Percentiles rank a stretch among this genome's conserved stretches.
Conservation (phyloP, 2,113 vertebrate species). For the Edolisoma coerulescens region DNA sequence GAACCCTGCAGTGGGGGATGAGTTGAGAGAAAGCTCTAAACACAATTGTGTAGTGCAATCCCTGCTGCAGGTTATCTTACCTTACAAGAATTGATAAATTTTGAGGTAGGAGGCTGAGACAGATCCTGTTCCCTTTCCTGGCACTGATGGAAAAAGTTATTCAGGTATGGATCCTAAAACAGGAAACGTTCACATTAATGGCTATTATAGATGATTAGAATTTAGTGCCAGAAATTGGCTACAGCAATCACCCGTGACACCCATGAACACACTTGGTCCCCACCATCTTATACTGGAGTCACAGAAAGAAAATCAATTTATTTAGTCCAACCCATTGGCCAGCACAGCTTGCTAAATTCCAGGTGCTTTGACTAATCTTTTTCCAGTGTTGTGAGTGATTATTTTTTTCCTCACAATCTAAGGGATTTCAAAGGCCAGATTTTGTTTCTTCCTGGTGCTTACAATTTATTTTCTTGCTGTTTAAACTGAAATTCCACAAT, state of each 20-base stretch:
- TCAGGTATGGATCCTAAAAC: slow-evolving; percentile 90
- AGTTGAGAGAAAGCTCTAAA: background rate
- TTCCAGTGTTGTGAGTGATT: background rate
- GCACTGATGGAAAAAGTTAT: slow-evolving; percentile 94
- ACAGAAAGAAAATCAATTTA: background rate
- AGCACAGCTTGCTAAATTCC: background rate
- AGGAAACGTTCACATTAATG: background rate
- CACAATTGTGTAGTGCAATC: background rate
- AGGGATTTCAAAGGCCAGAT: background rate
- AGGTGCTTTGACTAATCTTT: background rate
- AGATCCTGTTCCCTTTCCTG: slow-evolving; percentile 91
- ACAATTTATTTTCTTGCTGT: background rate
- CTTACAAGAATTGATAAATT: slow-evolving; percentile 89
- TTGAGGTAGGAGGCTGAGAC: slow-evolving; percentile 88
- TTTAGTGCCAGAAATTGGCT: background rate
- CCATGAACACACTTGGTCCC: background rate
- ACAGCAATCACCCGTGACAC: background rate
- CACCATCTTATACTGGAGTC: background rate
- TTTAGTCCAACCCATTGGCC: background rate
- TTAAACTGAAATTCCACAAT: background rate
- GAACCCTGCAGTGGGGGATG: background rate
- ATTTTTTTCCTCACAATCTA: background rate
- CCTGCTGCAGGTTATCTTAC: slow-evolving; percentile 61
- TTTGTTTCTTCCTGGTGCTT: background rate
- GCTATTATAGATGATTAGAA: background rate